Base-by-base conservation (phyloP, 2,113 vertebrate species). In the Salminus brasiliensis region DNA sequence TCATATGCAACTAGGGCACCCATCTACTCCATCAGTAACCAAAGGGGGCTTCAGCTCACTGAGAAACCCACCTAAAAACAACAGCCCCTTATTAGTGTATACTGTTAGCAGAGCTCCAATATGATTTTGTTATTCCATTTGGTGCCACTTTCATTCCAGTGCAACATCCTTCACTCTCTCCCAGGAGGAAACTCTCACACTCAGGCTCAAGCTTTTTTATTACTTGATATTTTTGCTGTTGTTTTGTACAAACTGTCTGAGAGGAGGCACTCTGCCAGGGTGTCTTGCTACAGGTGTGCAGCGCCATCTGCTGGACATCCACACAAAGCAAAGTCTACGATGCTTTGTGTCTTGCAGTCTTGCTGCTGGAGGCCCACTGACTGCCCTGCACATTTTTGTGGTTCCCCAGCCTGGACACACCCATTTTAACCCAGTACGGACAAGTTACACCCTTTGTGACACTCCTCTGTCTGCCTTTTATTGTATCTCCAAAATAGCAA, bases 1-100 rank as follows among this genome's bases (percentile, higher is more conserved):
- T 84, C 78, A 86, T 67, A 84, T 76, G 81, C 76, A 88, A 78
- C 76, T 86, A 82, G 85, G 81, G 53, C 83, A 78, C n/a, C 49
- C 49, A 85, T 75, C 36, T 57, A 63, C 49, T 49, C 47, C 25
- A 41, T 57, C 34, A 59, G 7, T 13, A 80, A 75, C 41, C 52
- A 47, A 52, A 60, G 29, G 32, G 41, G 52, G 59, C 18, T 39
- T 45, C 77, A 39, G 62, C 76, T 67, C 60, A 81, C 74, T 60
- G 21, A 73, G 36, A 79, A 60, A 23, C 11, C 55, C 29, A 29
- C 72, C 72, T 32, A 68, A 59, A 78, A 65, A 76, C 74, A 72
- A 10, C 60, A 49, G 18, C n/a, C 52, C 6, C 34, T 74, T 65
- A 81, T 78, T 72, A 60, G 69, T 36, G 49, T 39, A 23, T 65